phyloP scores from a whole-genome alignment of 1,140 invertebrate genomes.

The Penaeus indicus region DNA sequence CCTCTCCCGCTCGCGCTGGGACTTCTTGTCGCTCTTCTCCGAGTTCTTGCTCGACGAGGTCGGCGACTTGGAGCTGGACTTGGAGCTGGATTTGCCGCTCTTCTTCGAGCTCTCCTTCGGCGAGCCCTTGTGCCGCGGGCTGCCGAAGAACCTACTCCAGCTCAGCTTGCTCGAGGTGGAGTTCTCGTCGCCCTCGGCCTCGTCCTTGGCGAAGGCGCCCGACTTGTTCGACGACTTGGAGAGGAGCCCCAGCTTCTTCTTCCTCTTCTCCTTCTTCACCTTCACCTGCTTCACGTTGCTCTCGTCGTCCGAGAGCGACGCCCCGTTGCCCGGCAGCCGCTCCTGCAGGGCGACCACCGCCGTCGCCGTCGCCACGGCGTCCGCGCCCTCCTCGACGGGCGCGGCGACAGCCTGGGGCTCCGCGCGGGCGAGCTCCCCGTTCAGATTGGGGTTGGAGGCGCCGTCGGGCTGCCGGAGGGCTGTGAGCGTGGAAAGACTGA shows the following conservation, averaged over 20 bases:
- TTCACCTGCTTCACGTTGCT: constrained; percentile 76
- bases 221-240: constrained; percentile 72
- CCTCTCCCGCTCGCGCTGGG: constrained; percentile 53
- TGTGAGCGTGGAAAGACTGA: constrained; percentile 60
- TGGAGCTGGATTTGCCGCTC: constrained; percentile 49
- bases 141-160: constrained; percentile 72
- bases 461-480: constrained; percentile 84
- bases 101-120: constrained; percentile 69
- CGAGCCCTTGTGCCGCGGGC: constrained; percentile 81
- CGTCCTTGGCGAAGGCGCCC: constrained; percentile 73
- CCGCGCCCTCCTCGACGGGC: constrained; percentile 59
- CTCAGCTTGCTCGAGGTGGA: constrained; percentile 67
- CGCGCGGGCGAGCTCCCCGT: constrained; percentile 17
- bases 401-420: constrained; percentile 15
- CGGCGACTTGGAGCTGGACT: constrained; percentile 53
- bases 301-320: constrained; percentile 75
- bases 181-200: constrained; percentile 69
- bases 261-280: constrained; percentile 69
- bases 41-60: constrained; percentile 49
- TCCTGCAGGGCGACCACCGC: constrained; percentile 67
- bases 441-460: constrained; percentile 89
- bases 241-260: constrained; percentile 55
- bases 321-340: constrained; percentile 79
- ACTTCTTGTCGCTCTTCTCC: constrained; percentile 61
- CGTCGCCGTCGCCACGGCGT: constrained; percentile 67